phyloP scores from a whole-genome alignment of 1,140 invertebrate species.

The Mylabris phalerata region DNA sequence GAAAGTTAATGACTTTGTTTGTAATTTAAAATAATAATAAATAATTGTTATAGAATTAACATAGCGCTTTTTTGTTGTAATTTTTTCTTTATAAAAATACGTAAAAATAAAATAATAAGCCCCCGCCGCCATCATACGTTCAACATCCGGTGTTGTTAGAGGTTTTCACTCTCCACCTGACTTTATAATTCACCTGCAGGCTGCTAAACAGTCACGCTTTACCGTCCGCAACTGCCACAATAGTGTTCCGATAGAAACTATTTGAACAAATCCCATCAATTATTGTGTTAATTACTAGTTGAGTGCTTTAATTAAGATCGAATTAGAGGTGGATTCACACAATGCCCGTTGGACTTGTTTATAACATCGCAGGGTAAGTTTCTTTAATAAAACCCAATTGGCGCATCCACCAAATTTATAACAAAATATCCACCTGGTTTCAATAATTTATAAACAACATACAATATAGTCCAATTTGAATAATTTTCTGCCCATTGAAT shows the following conservation, averaged over 20 bases:
- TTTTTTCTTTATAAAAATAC: slow-evolving; percentile 6
- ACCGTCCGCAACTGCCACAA: slow-evolving; percentile 9
- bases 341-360: slow-evolving; percentile 27
- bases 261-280: neutral
- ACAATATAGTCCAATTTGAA: slow-evolving; percentile 2
- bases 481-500: slow-evolving; percentile 23
- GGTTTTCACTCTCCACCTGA: slow-evolving; percentile 26
- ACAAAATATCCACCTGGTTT: no score
- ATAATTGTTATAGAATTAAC: neutral
- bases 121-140: slow-evolving; percentile 19
- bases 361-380: slow-evolving; percentile 19
- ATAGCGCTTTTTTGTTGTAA: neutral
- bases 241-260: neutral
- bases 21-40: neutral
- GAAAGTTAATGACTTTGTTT: neutral
- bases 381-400: no score
- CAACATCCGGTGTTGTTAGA: slow-evolving; percentile 22
- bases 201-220: slow-evolving; percentile 16
- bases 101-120: slow-evolving; percentile 1
- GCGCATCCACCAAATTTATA: no score
- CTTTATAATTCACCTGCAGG: slow-evolving; percentile 28
- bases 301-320: no score
- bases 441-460: no score
- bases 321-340: slow-evolving; percentile 1
- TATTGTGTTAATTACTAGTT: no score